Base-by-base conservation (phyloP, 1,140 invertebrate species). In the Megathymus violae region DNA sequence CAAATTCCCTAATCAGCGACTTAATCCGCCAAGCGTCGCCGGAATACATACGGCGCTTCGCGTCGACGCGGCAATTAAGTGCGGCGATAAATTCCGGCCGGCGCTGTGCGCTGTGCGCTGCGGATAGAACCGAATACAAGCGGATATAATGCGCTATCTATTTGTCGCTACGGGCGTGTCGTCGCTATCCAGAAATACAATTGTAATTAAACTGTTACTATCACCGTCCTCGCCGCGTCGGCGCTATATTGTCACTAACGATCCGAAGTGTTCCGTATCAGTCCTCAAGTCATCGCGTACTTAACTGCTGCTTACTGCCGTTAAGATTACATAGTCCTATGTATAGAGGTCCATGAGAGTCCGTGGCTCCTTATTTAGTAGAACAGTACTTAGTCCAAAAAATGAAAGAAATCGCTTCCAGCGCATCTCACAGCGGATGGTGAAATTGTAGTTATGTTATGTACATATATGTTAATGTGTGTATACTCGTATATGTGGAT, bases 1-100 rank as follows among this genome's bases (percentile, higher is more conserved):
- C 52, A 56, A 56, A 43, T 56, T 56, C 52, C 52, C 17, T 46
- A 54, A 44, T 38, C 27, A 47, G 47, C 25, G 16, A 31, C 25
- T 38, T 27, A 25, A 54, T 43, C 27, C 38, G 22, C 14, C 11
- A 31, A 10, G 25, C 17, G 19, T n/a, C 17, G 16, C 5, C 41
- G 48, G 46, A 50, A 43, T 46, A 36, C 48, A 36, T 16, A 19
- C 17, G 19, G 22, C n/a, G n/a, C n/a, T n/a, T n/a, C 13, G 46
- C 14, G 10, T 17, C 40, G 47, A 38, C 31, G 44, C 34, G 22
- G 48, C 52, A 44, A 62, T 47, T 63, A 54, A 63, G 40, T 46
- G 61, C 41, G 15, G 31, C 19, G 13, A 54, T 54, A 56, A 46
- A 63, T 56, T 17, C 4, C 41, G 41, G 22, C 16, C 31, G n/a